Percentiles rank a stretch among this genome's conserved stretches.
These are phyloP conservation scores for Triplophysa rosa DNA, from an alignment of 2,113 vertebrate genomes.

Conservation along the genomic window DNA sequence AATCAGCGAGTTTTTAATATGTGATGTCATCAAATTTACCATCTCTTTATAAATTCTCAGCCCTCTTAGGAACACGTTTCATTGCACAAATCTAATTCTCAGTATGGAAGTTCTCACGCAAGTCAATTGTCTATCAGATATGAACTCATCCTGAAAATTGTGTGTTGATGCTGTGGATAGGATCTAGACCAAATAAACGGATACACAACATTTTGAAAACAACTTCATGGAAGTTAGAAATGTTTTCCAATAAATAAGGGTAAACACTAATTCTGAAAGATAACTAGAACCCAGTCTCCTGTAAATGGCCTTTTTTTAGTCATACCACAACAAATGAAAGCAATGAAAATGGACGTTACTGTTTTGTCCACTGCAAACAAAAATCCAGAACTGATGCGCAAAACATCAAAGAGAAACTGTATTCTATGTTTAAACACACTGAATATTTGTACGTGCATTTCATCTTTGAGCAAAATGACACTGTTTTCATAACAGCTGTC, in stretches of 20 bases:
- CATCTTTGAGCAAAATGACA: too few species aligned
- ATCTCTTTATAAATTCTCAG: not conserved
- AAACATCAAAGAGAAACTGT: not conserved
- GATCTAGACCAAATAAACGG: conserved; percentile 68
- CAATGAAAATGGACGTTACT: not conserved
- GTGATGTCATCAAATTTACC: not conserved
- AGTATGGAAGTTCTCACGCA: not conserved
- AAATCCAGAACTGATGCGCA: not conserved
- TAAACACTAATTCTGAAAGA: conserved; percentile 71
- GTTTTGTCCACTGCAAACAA: conserved; percentile 18
- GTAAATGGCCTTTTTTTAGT: not conserved
- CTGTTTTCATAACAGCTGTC: not conserved
- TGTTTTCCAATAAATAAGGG: conserved; percentile 68
- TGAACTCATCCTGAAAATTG: not conserved
- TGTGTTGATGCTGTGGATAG: not conserved
- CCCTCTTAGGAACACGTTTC: not conserved
- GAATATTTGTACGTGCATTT: not conserved
- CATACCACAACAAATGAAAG: not conserved
- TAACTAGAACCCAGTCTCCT: conserved; percentile 51
- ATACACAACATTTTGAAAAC: conserved; percentile 86
- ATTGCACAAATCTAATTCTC: not conserved
- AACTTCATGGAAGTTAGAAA: conserved; percentile 99
- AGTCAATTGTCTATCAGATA: not conserved
- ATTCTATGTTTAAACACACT: not conserved
- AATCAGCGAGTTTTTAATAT: conserved; percentile 51